These are phyloP conservation scores for Xestia sexstrigata DNA, from an alignment of 2,888 invertebrate genomes.

Conservation along the genomic window DNA sequence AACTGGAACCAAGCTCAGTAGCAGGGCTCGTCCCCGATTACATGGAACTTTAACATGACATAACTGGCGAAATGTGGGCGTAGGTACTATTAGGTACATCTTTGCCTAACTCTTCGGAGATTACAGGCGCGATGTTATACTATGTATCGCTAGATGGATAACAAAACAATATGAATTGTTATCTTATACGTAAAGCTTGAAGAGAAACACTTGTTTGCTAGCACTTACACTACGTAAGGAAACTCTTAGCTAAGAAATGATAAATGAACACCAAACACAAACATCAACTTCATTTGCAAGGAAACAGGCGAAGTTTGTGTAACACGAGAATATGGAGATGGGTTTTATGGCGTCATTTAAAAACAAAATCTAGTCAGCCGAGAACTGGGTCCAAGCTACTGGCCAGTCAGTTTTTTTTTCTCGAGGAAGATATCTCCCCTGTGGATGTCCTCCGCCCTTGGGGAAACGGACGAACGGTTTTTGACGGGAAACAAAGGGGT, in stretches of 20 bases:
- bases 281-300: constrained; percentile 29
- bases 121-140: too few species aligned
- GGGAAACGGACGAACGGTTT: background rate
- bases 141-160: background rate
- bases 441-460: background rate
- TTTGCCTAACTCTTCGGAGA: too few species aligned
- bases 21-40: too few species aligned
- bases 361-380: background rate
- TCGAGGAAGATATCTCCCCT: background rate
- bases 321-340: background rate
- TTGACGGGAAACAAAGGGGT: background rate
- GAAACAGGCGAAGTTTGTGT: constrained; percentile 7
- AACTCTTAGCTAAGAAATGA: constrained; percentile 20
- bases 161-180: background rate
- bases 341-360: background rate
- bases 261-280: constrained; percentile 27
- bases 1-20: too few species aligned
- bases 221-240: background rate
- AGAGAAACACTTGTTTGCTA: background rate
- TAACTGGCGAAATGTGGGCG: too few species aligned
- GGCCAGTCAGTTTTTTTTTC: too few species aligned
- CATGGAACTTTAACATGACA: too few species aligned
- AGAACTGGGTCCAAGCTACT: background rate
- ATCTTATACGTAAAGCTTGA: background rate
- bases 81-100: too few species aligned